phyloP scores from a whole-genome alignment of 1,140 invertebrate species.

The Mesaphorura yosii region DNA sequence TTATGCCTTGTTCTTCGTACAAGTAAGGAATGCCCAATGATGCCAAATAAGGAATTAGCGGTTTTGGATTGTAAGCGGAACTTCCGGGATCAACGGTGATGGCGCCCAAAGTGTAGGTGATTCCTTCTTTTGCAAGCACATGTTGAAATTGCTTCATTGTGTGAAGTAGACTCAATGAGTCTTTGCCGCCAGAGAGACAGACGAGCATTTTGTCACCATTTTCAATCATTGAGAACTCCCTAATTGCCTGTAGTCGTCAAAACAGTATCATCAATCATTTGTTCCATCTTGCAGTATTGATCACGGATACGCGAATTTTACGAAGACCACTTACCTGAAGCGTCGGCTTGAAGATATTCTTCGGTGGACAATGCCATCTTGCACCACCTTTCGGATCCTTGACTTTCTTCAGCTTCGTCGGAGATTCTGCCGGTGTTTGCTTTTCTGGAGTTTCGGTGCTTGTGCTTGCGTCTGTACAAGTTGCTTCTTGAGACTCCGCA shows the following conservation, averaged over 20 bases:
- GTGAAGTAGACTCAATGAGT: conserved; percentile 69
- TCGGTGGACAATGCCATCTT: conserved; percentile 63
- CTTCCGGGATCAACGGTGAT: conserved; percentile 57
- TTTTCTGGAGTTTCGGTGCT: too few relatives aligned
- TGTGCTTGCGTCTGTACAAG: not conserved
- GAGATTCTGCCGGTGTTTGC: not conserved
- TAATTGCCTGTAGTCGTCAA: conserved; percentile 57
- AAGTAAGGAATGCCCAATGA: conserved; percentile 55
- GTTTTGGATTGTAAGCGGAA: conserved; percentile 51
- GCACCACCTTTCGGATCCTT: not conserved
- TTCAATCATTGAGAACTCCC: conserved; percentile 72
- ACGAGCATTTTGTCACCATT: conserved; percentile 52
- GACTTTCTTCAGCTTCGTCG: not conserved
- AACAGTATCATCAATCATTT: too few relatives aligned
- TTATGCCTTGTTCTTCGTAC: conserved; percentile 50
- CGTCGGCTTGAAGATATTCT: conserved; percentile 65
- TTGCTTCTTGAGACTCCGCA: not conserved
- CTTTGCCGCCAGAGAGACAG: conserved; percentile 52
- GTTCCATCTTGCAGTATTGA: too few relatives aligned
- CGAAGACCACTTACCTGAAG: conserved; percentile 48
- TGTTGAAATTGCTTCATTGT: conserved; percentile 72
- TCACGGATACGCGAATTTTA: too few relatives aligned
- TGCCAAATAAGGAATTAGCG: conserved; percentile 55
- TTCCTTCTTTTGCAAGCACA: conserved; percentile 57
- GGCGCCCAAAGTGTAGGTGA: conserved; percentile 62